A percentile compares a stretch with the other conserved stretches of the same genome.
phyloP scores from a whole-genome alignment of 2,797 vertebrate genomes.

The Artibeus jamaicensis region DNA sequence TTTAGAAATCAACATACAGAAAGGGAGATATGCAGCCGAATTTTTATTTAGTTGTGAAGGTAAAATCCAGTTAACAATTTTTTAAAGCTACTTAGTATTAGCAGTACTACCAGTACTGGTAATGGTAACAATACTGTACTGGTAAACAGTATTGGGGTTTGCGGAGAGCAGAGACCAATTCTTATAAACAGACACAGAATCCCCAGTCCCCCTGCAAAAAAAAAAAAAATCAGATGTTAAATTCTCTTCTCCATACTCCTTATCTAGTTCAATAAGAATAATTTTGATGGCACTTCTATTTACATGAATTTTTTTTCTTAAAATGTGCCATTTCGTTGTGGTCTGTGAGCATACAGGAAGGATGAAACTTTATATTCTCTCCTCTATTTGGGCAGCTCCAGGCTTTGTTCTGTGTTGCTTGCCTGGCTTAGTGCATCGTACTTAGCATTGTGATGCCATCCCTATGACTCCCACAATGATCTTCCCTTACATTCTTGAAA shows the following conservation, averaged over 20 bases:
- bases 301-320: neutral
- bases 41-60: neutral
- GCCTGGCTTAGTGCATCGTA: neutral
- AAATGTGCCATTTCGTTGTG: neutral
- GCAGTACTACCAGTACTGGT: neutral
- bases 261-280: neutral
- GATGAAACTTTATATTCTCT: neutral
- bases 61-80: neutral
- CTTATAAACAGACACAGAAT: neutral
- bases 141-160: neutral
- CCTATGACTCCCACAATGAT: slow-evolving; percentile 1
- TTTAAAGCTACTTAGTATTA: neutral
- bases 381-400: neutral
- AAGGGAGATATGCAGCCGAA: neutral
- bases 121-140: no score
- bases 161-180: neutral
- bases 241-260: neutral
- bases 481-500: slow-evolving; percentile 34
- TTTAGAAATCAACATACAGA: neutral
- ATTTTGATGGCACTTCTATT: neutral
- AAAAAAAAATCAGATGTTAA: neutral
- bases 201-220: accelerated
- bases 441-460: neutral
- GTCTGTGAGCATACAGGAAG: neutral
- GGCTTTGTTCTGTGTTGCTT: neutral